Evolutionary conservation across 2,888 invertebrate genomes (phyloP).

Genomic region (Tiliacea citrago): DNA sequence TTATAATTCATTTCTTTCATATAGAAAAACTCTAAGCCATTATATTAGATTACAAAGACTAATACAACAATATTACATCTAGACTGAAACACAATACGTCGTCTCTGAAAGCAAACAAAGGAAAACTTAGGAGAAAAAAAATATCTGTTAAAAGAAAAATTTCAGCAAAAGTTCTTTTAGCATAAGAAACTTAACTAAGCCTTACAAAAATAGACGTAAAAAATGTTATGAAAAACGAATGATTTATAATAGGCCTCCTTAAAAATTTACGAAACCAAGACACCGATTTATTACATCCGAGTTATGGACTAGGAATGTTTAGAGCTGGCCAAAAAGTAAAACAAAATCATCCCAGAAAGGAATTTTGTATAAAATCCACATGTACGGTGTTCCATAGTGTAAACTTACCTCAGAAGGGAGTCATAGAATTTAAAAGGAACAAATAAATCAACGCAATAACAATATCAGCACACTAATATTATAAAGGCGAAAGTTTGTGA

Average conservation of each 20-base stretch:
- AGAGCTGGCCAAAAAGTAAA: constrained; percentile 36
- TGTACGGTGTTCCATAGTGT: background rate
- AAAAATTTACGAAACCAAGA: constrained; percentile 73
- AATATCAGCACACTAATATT: too few species aligned
- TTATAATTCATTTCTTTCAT: background rate
- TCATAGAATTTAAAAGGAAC: too few species aligned
- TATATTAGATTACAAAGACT: constrained; percentile 25
- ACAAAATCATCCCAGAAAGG: background rate
- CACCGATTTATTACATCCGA: constrained; percentile 72
- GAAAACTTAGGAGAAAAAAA: constrained; percentile 26
- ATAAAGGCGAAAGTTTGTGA: too few species aligned
- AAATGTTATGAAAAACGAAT: constrained; percentile 74
- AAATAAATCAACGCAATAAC: too few species aligned
- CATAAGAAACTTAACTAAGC: constrained; percentile 68
- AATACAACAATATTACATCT: constrained; percentile 43
- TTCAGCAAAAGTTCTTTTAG: constrained; percentile 50
- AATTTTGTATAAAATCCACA: background rate
- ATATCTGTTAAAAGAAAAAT: constrained; percentile 32
- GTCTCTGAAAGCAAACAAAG: constrained; percentile 50
- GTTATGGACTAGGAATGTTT: constrained; percentile 33
- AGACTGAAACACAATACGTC: constrained; percentile 46
- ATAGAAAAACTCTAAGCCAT: background rate
- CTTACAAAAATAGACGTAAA: constrained; percentile 66
- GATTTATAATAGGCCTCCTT: constrained; percentile 71
- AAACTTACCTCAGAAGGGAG: too few species aligned